Evolutionary conservation across 2,113 vertebrate genomes (phyloP), one percentile per base, ranked within the genome.

Genomic region (Pygoscelis antarcticus): DNA sequence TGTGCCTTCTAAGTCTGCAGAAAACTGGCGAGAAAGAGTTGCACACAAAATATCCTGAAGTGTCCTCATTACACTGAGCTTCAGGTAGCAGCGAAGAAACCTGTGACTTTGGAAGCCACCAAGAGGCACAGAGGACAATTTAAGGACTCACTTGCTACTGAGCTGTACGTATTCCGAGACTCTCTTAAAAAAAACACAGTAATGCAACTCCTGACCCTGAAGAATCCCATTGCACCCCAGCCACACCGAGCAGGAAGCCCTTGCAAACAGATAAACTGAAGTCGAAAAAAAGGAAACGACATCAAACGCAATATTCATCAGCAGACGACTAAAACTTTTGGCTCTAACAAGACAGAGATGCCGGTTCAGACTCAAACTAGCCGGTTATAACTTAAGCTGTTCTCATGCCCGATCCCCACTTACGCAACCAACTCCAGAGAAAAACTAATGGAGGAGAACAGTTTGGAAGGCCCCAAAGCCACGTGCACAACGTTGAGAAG

Each of bases 401-500:
- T 57, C 64, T 74, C 58, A 36, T 6, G 38, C 22, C 7, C 0
- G 0, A 51, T 40, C 65, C 17, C 8, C 44, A 32, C 11, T 91
- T 1, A 10, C 2, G 2, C 74, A 78, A 40, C 7, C 42, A 46
- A 32, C 20, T 77, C 34, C 64, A 76, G n/a, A 40, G 23, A 30
- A 62, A 74, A 87, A 18, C 0, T 2, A 9, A 58, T 1, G 11
- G 32, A 30, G 7, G 8, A 7, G 38, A 90, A 27, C 2, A 26
- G 38, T 20, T 14, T 12, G 12, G 49, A 51, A 62, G 25, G 9
- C 27, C 30, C 58, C 6, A 3, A 68, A 52, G 5, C 34, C 76
- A 52, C 1, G 0, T 1, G 25, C 2, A 8, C 14, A 26, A 47
- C 0, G 0, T 5, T 8, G 65, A 69, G 69, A 76, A 57, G 51